These are phyloP conservation scores for Orycteropus afer DNA, from an alignment of 2,113 vertebrate species.

Conservation along the genomic window DNA sequence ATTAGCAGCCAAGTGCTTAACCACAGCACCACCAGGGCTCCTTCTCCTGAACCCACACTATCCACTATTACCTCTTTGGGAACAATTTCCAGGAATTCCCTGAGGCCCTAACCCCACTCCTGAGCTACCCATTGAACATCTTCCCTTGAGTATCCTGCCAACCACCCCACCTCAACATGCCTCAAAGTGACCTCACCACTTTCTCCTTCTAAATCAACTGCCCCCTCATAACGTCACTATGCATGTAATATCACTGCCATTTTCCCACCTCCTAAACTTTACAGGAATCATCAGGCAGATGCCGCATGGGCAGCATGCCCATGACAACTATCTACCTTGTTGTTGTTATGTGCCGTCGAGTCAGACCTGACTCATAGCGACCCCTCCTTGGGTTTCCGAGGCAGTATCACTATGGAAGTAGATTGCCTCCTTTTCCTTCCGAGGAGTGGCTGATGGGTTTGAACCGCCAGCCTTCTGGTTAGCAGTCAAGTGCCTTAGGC, in stretches of 20 bases:
- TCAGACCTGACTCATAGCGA: too few relatives aligned
- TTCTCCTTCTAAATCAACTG: slow-evolving; percentile 1
- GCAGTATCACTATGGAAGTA: too few relatives aligned
- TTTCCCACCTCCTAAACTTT: background rate
- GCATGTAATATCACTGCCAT: background rate
- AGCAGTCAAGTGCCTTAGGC: too few relatives aligned
- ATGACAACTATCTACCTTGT: background rate
- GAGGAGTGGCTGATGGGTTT: too few relatives aligned
- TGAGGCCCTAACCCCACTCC: background rate
- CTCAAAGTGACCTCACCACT: background rate
- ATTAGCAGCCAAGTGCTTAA: background rate
- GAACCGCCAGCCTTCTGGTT: too few relatives aligned
- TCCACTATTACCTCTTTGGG: background rate
- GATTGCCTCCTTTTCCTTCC: too few relatives aligned
- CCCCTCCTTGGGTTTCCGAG: too few relatives aligned
- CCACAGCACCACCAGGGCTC: background rate
- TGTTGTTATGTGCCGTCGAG: too few relatives aligned
- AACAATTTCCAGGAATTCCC: background rate
- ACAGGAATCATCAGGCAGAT: background rate
- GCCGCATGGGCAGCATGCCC: background rate
- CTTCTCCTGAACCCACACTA: background rate
- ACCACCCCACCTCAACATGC: background rate
- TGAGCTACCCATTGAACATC: background rate
- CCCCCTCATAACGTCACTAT: background rate
- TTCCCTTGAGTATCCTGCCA: background rate